These are phyloP conservation scores for Eurois occulta DNA, from an alignment of 2,888 invertebrate genomes.

Conservation along the genomic window DNA sequence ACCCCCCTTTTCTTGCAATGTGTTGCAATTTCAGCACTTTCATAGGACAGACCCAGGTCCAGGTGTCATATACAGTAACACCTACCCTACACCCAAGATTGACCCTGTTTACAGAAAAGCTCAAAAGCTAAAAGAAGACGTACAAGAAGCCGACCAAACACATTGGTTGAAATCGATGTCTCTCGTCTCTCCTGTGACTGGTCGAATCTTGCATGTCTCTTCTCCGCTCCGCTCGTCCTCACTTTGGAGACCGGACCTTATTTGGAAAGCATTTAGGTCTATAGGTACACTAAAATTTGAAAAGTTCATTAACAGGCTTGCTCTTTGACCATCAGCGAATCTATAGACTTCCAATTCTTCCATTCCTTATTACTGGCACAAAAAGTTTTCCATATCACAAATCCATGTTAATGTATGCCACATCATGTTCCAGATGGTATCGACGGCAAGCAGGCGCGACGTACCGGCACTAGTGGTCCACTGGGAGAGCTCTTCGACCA, in stretches of 20 bases:
- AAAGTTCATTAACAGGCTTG: neutral
- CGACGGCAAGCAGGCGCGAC: conserved; percentile 99
- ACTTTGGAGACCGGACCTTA: neutral
- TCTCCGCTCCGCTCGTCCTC: neutral
- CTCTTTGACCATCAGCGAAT: neutral
- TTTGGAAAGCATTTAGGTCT: neutral
- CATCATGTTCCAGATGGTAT: conserved; percentile 94
- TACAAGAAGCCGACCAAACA: neutral
- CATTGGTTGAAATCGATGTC: neutral
- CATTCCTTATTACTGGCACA: neutral
- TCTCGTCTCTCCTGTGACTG: neutral
- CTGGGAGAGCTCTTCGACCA: conserved; percentile 99
- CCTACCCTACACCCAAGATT: neutral
- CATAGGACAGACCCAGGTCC: neutral
- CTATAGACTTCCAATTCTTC: neutral
- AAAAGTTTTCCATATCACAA: neutral
- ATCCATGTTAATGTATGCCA: neutral
- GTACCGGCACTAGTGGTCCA: conserved; percentile 98
- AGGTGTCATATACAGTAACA: neutral
- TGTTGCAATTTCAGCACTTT: neutral
- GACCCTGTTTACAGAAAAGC: neutral
- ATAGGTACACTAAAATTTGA: neutral
- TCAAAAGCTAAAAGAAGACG: neutral
- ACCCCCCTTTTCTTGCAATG: neutral
- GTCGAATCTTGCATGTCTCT: neutral